Conservation (phyloP, 2,888 invertebrate genomes). For the Trachelus troglodyta region DNA sequence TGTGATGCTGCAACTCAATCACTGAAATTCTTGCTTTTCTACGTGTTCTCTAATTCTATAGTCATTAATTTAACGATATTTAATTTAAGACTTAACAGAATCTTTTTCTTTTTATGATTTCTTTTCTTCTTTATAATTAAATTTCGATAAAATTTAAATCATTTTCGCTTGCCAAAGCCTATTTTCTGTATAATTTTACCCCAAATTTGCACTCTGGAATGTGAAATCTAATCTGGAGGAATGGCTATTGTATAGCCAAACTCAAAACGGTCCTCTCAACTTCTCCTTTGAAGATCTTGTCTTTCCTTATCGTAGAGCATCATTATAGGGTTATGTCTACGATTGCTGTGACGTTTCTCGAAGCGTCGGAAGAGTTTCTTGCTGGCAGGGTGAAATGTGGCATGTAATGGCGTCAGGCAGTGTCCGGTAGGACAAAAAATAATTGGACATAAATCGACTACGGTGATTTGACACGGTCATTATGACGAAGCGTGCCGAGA, state of each 20-base stretch:
- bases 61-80: neutral
- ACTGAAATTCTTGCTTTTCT: neutral
- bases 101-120: too few relatives aligned
- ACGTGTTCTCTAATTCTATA: neutral
- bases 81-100: neutral
- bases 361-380: constrained; percentile 6
- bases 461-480: constrained; percentile 35
- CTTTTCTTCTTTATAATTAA: neutral
- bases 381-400: constrained; percentile 3
- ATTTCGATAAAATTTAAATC: neutral
- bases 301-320: neutral
- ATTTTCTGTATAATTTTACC: neutral
- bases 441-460: constrained; percentile 52
- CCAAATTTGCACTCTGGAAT: neutral
- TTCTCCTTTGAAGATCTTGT: neutral
- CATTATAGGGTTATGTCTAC: neutral
- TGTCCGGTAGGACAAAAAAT: constrained; percentile 34
- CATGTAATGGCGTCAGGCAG: constrained; percentile 3
- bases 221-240: neutral
- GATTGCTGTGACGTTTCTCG: neutral
- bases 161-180: neutral
- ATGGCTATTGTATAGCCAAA: neutral
- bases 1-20: neutral
- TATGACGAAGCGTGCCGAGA: constrained; percentile 37
- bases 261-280: neutral